These are phyloP conservation scores for Chloropsis hardwickii DNA, from an alignment of 2,113 vertebrate genomes.

Conservation along the genomic window DNA sequence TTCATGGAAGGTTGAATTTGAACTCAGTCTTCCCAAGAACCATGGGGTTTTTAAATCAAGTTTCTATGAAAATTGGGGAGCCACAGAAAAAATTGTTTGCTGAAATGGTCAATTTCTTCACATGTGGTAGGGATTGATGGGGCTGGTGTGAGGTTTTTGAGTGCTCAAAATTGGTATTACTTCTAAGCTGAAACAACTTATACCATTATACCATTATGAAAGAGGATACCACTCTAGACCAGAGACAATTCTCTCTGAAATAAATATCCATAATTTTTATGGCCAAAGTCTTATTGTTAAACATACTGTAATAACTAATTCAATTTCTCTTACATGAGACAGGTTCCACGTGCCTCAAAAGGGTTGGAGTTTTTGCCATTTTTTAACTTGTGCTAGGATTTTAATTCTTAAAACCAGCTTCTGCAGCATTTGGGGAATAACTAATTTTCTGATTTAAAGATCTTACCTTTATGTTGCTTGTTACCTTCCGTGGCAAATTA, in stretches of 20 bases:
- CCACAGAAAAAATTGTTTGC: neutral
- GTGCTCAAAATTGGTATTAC: neutral
- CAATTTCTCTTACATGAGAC: neutral
- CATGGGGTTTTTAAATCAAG: fast-evolving
- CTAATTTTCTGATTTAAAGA: neutral
- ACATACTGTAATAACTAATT: neutral
- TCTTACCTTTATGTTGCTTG: neutral
- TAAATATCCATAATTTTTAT: neutral
- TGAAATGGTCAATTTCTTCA: neutral
- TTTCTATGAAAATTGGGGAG: neutral
- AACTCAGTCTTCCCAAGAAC: neutral
- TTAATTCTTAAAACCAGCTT: neutral
- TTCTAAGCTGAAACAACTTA: neutral
- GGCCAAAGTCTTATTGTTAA: neutral
- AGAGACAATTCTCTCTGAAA: neutral
- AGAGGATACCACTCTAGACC: neutral
- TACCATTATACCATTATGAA: neutral
- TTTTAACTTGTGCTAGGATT: neutral
- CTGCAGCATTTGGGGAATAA: neutral
- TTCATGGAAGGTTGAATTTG: neutral
- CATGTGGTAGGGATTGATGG: fast-evolving
- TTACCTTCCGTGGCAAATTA: neutral
- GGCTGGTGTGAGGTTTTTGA: neutral
- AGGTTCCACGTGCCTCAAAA: neutral
- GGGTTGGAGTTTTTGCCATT: neutral